phyloP scores from a whole-genome alignment of 1,140 invertebrate genomes.

The Ephestia elutella region DNA sequence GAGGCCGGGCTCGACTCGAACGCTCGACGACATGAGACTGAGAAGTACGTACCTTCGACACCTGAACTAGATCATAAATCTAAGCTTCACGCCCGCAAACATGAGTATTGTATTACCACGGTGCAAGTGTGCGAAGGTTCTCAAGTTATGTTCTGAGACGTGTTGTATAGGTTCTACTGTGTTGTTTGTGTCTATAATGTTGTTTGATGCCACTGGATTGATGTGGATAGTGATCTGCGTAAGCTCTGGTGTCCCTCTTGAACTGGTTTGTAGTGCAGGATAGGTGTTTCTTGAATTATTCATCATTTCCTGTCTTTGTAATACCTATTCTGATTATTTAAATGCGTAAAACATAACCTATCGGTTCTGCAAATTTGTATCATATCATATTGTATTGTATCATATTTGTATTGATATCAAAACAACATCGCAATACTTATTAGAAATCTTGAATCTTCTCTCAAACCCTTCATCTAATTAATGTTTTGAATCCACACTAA shows the following conservation, averaged over 20 bases:
- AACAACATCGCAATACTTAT: neutral
- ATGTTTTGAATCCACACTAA: neutral
- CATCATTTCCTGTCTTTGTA: constrained; percentile 45
- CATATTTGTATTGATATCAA: neutral
- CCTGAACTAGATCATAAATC: constrained; percentile 43
- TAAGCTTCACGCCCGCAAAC: constrained; percentile 20
- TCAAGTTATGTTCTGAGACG: constrained; percentile 1
- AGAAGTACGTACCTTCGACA: constrained; percentile 61
- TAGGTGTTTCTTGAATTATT: constrained; percentile 40
- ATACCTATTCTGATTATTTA: neutral
- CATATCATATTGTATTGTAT: too few relatives aligned
- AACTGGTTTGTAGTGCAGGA: constrained; percentile 36
- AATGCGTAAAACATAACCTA: neutral
- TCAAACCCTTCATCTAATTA: constrained; percentile 23
- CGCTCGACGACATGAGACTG: constrained; percentile 63
- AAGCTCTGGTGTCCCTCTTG: constrained; percentile 22
- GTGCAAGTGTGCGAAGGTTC: constrained; percentile 7
- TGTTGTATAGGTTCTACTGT: neutral
- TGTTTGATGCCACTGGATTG: neutral
- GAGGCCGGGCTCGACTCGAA: constrained; percentile 44
- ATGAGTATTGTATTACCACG: constrained; percentile 22
- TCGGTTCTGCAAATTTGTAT: neutral
- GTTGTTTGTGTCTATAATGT: constrained; percentile 1
- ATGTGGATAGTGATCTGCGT: constrained; percentile 20
- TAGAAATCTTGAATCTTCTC: neutral